Evolutionary conservation across 2,113 vertebrate genomes (phyloP).

Genomic region (Atlantisia rogersi): DNA sequence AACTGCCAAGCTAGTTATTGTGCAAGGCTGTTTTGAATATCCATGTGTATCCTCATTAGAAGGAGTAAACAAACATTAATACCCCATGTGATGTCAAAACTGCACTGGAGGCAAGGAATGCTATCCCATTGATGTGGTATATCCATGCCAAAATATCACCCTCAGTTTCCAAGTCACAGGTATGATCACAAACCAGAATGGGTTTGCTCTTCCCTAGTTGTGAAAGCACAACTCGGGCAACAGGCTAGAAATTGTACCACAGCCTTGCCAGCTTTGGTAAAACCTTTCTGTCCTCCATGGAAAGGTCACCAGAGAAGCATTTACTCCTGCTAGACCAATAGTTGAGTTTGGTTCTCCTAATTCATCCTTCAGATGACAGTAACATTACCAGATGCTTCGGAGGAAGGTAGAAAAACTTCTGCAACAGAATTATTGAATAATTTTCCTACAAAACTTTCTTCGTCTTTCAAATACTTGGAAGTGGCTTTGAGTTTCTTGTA

Average conservation of each 20-base stretch:
- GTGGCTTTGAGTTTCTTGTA: neutral
- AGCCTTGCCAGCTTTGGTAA: neutral
- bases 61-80: neutral
- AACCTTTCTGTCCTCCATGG: neutral
- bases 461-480: neutral
- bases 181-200: neutral
- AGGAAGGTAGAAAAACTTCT: neutral
- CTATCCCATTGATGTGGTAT: neutral
- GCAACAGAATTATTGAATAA: neutral
- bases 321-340: neutral
- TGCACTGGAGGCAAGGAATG: neutral
- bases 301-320: neutral
- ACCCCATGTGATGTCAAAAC: neutral
- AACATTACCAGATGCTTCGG: neutral
- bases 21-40: neutral
- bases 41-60: neutral
- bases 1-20: neutral
- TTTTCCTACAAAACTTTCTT: neutral
- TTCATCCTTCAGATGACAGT: neutral
- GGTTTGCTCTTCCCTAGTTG: neutral
- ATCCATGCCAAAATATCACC: neutral
- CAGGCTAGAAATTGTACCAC: neutral
- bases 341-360: neutral
- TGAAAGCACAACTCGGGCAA: neutral
- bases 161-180: neutral